These are phyloP conservation scores for Alfaro cultratus DNA, from an alignment of 2,797 vertebrate genomes.

Conservation along the genomic window DNA sequence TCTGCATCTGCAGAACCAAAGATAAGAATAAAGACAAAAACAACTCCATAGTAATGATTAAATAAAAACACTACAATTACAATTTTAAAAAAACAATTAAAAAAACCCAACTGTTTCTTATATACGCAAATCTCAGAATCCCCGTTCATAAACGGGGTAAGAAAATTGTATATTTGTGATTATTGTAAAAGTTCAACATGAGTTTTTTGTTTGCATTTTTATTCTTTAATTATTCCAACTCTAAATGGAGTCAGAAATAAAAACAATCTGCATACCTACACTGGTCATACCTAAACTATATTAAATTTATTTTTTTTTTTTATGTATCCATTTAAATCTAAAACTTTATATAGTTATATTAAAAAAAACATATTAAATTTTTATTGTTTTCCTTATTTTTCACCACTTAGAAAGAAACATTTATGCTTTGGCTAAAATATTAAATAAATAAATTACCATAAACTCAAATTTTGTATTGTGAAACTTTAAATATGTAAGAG, in stretches of 20 bases:
- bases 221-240: background rate
- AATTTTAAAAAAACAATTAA: too few species aligned
- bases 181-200: background rate
- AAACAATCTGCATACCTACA: background rate
- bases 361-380: background rate
- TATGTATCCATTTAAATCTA: background rate
- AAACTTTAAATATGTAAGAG: background rate
- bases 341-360: background rate
- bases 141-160: background rate
- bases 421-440: background rate
- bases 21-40: background rate
- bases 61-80: background rate
- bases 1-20: too few species aligned
- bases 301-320: too few species aligned
- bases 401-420: background rate
- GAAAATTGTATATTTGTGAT: background rate
- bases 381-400: background rate
- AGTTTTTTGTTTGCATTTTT: background rate
- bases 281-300: background rate
- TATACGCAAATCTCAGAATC: too few species aligned
- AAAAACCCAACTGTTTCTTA: too few species aligned
- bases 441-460: background rate
- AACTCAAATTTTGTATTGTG: background rate
- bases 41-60: background rate
- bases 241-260: background rate